Evolutionary conservation across 1,140 invertebrate genomes (phyloP).

Genomic region (Thereuonema tuberculata): DNA sequence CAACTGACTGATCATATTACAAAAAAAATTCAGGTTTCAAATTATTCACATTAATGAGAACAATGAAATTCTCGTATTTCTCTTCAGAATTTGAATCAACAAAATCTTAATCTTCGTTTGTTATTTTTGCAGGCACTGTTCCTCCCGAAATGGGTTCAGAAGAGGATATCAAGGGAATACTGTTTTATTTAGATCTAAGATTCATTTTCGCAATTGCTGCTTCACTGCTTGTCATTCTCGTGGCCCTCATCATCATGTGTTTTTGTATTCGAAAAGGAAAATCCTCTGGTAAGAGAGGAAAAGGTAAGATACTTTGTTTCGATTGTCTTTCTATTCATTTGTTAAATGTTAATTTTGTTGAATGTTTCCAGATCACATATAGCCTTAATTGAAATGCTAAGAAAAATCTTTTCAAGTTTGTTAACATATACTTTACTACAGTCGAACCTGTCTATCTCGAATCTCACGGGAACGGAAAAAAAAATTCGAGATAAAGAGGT

Average conservation of each 20-base stretch:
- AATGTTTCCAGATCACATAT: too few species aligned
- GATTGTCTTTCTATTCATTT: not conserved
- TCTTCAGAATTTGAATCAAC: not conserved
- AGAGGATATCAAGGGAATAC: slow-evolving; percentile 12
- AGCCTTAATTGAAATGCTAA: too few species aligned
- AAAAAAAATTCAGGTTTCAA: too few species aligned
- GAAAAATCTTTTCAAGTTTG: too few species aligned
- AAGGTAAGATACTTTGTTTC: slow-evolving; percentile 2
- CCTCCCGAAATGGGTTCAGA: not conserved
- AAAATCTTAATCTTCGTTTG: not conserved
- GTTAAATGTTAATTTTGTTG: too few species aligned
- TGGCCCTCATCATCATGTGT: slow-evolving; percentile 80
- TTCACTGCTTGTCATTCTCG: slow-evolving; percentile 75
- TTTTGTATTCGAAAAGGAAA: slow-evolving; percentile 30
- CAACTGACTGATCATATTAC: too few species aligned
- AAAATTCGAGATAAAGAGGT: too few species aligned
- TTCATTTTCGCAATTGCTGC: slow-evolving; percentile 87
- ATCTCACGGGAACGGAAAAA: too few species aligned
- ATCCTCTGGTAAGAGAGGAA: not conserved
- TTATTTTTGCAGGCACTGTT: not conserved
- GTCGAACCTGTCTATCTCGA: too few species aligned
- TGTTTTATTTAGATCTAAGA: slow-evolving; percentile 56
- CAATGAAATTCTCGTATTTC: too few species aligned
- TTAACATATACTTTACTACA: too few species aligned
- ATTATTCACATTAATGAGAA: too few species aligned